Base-by-base conservation (phyloP, 2,797 vertebrate genomes). In the Phyllotis vaccarum region DNA sequence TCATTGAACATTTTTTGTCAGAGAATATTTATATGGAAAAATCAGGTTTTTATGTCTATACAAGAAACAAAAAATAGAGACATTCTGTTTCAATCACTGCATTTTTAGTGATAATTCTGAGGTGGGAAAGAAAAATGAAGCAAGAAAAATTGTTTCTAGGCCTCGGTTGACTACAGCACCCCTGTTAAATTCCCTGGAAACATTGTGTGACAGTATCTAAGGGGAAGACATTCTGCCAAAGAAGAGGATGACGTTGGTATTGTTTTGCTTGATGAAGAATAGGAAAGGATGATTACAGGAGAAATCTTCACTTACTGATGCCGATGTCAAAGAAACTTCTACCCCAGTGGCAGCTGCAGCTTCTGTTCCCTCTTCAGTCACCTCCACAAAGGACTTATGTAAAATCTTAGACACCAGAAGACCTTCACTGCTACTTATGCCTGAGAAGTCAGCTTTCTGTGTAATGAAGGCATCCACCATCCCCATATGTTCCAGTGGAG, bases 341-440 rank as follows among this genome's bases (percentile, higher is more conserved):
- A 76, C 0, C 0, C 17, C 97, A 0, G 37, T 85, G 52, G 97
- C 86, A 49, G 94, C 89, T 13, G 11, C 6, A 21, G 98, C 98
- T 87, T 98, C 96, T 0, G 98, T 98, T 17, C 98, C 98, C 72
- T 98, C 98, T 92, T 98, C 98, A 0, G 86, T 98, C 54, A 98
- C 98, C 68, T 98, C 98, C 92, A 98, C 16, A 0, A 96, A 98
- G 83, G 93, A 96, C 74, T 98, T 98, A 96, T 98, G 98, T 5
- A 96, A 16, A 16, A 92, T 90, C 7, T 94, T 75, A 21, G 98
- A 98, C 49, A 98, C 85, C 27, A 6, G 2, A 9, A 98, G 91
- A 24, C n/a, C 62, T 1, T 1, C 17, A 1, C 10, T 81, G 6
- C 0, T 29, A 2, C 97, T 96, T 76, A 98, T 98, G 56, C 98